Evolutionary conservation across 2,888 invertebrate genomes (phyloP), one percentile per base, ranked within the genome.

Genomic region (Actias luna): DNA sequence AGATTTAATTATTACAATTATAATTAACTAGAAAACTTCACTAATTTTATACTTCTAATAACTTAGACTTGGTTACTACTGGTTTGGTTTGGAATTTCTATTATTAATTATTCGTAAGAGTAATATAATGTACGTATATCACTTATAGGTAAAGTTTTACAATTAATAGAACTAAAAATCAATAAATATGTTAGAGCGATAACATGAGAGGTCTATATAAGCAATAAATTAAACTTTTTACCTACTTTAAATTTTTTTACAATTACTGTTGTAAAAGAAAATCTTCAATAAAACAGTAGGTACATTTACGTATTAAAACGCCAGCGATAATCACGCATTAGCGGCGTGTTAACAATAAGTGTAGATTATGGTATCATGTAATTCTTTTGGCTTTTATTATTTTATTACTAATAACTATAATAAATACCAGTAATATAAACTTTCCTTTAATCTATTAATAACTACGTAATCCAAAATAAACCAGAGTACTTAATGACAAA

Each of bases 251-350:
- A 50, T 18, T 59, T 59, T 8, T 25, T 36, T 36, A 27, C 59
- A 57, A 61, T 64, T 33, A 14, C 61, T 18, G 64, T 16, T 25
- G 42, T 64, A 64, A 62, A 62, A 58, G 46, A 29, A 52, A 61
- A 61, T 61, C 42, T 59, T 8, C 61, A 64, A 64, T 64, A 62
- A 64, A 64, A 64, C 61, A 61, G 50, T n/a, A n/a, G n/a, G n/a
- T 64, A 52, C 59, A 22, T 55, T 59, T 55, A 63, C 52, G 59
- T 63, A 29, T 60, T 55, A 29, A 29, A 55, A 14, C 29, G 46
- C 52, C 52, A 61, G 27, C 59, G 64, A 64, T 64, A 59, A 62
- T 27, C 64, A 64, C 64, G 64, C n/a, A 33, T 59, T 61, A 31
- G 42, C 25, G 50, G 42, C 64, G 61, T 64, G 64, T 59, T 64